These are phyloP conservation scores for Anhinga rufa DNA, from an alignment of 2,113 vertebrate species.

Conservation along the genomic window DNA sequence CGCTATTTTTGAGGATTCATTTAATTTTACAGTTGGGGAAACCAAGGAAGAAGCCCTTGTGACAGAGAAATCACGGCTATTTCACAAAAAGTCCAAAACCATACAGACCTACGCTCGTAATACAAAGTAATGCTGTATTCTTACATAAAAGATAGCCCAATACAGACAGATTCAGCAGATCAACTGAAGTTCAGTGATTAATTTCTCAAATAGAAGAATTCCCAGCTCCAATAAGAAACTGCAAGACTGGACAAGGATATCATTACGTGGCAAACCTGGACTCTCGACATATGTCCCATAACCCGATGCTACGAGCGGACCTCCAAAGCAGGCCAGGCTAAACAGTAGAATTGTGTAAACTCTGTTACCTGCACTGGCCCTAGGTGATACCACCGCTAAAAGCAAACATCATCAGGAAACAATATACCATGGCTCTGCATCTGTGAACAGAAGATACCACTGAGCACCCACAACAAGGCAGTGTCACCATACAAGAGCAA, in stretches of 20 bases:
- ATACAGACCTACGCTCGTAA: not conserved
- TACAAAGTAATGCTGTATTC: not conserved
- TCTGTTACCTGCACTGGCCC: not conserved
- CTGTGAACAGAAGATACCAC: not conserved
- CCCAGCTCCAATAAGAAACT: not conserved
- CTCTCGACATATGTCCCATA: not conserved
- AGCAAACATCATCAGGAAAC: not conserved
- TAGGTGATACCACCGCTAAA: not conserved
- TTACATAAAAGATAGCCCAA: not conserved
- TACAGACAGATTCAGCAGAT: not conserved
- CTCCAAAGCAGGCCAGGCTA: not conserved
- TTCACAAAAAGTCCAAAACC: not conserved
- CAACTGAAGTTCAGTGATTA: not conserved
- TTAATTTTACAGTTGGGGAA: constrained; percentile 2
- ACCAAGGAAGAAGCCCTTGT: not conserved
- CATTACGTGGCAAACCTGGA: not conserved
- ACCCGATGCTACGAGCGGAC: fast-evolving
- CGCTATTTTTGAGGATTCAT: not conserved
- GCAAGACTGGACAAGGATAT: not conserved
- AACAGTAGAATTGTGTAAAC: not conserved
- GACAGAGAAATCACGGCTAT: not conserved
- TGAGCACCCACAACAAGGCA: not conserved
- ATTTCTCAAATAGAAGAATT: not conserved
- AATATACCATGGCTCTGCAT: not conserved
- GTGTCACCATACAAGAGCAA: not conserved